Percentiles rank a stretch among this genome's conserved stretches.
Conservation (phyloP, 2,888 invertebrate genomes). For the Mechanitis messenoides region DNA sequence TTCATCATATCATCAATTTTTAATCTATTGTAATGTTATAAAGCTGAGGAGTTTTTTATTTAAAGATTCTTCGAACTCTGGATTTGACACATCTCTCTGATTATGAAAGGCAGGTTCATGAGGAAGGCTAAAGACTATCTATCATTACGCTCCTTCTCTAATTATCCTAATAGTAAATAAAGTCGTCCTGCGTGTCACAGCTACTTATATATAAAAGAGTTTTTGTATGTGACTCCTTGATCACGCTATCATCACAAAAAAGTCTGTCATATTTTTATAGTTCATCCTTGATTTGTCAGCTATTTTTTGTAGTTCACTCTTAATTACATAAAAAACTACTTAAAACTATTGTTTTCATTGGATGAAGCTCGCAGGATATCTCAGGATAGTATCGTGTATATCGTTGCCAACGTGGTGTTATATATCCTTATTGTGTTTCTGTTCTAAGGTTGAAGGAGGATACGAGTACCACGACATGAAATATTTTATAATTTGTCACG, state of each 20-base stretch:
- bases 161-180: too few species aligned
- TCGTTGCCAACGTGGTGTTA: constrained; percentile 37
- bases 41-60: too few species aligned
- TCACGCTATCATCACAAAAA: constrained; percentile 13
- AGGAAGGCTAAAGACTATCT: too few species aligned
- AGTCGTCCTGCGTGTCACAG: too few species aligned
- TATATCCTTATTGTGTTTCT: constrained; percentile 58
- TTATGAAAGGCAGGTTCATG: too few species aligned
- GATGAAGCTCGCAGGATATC: constrained; percentile 35
- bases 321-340: too few species aligned
- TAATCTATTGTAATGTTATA: too few species aligned
- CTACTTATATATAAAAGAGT: background rate
- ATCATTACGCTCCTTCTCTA: too few species aligned
- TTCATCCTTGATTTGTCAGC: background rate
- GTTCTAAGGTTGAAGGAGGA: constrained; percentile 55
- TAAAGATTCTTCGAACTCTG: too few species aligned
- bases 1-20: background rate
- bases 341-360: constrained; percentile 30
- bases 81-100: too few species aligned
- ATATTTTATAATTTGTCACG: constrained; percentile 17
- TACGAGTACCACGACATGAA: constrained; percentile 29
- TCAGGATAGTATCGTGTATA: constrained; percentile 14
- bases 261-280: background rate
- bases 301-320: too few species aligned
- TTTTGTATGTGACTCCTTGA: constrained; percentile 23